Percentiles rank a stretch among this genome's conserved stretches.
Conservation (phyloP, 2,113 vertebrate genomes). For the Oceanodroma tethys region DNA sequence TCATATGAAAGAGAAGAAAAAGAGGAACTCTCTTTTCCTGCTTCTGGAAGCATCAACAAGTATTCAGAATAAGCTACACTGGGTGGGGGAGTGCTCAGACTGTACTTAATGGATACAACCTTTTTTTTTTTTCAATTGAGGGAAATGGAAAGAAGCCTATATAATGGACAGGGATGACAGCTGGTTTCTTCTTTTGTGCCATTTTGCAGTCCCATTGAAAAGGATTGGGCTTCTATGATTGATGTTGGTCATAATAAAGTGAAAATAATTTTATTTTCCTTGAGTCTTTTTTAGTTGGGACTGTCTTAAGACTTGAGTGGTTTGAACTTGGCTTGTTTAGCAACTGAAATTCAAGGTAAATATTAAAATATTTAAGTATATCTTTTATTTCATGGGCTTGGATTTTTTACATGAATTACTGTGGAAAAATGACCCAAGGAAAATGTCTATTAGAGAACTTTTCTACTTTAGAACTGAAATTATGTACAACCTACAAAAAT, state of each 20-base stretch:
- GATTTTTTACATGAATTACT: not conserved
- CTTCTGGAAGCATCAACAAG: not conserved
- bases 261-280: not conserved
- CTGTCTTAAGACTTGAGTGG: not conserved
- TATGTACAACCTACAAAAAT: not conserved
- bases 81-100: not conserved
- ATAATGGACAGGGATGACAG: not conserved
- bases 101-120: not conserved
- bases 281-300: not conserved
- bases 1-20: not conserved
- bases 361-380: not conserved
- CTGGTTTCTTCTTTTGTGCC: not conserved
- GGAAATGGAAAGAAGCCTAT: not conserved
- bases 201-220: not conserved
- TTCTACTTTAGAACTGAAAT: not conserved
- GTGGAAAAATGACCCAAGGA: not conserved
- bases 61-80: not conserved
- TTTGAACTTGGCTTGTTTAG: not conserved
- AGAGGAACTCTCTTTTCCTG: not conserved
- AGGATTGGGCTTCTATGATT: not conserved
- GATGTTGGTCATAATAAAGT: not conserved
- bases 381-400: not conserved
- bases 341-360: not conserved
- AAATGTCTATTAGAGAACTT: not conserved
- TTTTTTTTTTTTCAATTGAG: not conserved